Percentiles rank a stretch among this genome's conserved stretches.
These are phyloP conservation scores for Pinctada fucata DNA, from an alignment of 2,888 invertebrate species.

Conservation along the genomic window DNA sequence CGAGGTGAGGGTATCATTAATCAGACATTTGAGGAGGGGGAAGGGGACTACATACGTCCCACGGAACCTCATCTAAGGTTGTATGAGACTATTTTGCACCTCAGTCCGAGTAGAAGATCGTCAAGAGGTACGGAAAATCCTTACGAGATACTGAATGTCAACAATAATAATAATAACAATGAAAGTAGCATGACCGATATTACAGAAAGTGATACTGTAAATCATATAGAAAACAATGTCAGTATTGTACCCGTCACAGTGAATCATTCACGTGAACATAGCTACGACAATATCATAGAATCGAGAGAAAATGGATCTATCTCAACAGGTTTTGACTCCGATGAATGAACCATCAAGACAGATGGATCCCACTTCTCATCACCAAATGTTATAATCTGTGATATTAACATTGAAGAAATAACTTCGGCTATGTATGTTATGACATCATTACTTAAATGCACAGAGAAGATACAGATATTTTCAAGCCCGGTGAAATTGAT, in stretches of 20 bases:
- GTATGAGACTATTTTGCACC: slow-evolving; percentile 19
- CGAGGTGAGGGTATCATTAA: slow-evolving; percentile 5
- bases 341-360: not conserved
- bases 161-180: slow-evolving; percentile 13
- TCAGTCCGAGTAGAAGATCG: slow-evolving; percentile 20
- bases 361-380: too few species aligned
- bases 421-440: too few species aligned
- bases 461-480: too few species aligned
- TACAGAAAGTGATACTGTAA: slow-evolving; percentile 1
- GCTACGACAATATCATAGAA: not conserved
- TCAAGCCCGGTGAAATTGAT: too few species aligned
- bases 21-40: not conserved
- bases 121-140: slow-evolving; percentile 18
- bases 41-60: slow-evolving; percentile 5
- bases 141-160: slow-evolving; percentile 22
- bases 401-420: too few species aligned
- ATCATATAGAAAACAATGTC: not conserved
- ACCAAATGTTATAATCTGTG: too few species aligned
- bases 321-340: not conserved
- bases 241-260: not conserved
- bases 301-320: not conserved
- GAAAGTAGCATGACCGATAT: slow-evolving; percentile 6
- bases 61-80: slow-evolving; percentile 20
- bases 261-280: not conserved
- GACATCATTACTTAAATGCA: too few species aligned